A percentile compares a stretch with the other conserved stretches of the same genome.
These are phyloP conservation scores for Ondatra zibethicus DNA, from an alignment of 2,113 vertebrate species.

Conservation along the genomic window DNA sequence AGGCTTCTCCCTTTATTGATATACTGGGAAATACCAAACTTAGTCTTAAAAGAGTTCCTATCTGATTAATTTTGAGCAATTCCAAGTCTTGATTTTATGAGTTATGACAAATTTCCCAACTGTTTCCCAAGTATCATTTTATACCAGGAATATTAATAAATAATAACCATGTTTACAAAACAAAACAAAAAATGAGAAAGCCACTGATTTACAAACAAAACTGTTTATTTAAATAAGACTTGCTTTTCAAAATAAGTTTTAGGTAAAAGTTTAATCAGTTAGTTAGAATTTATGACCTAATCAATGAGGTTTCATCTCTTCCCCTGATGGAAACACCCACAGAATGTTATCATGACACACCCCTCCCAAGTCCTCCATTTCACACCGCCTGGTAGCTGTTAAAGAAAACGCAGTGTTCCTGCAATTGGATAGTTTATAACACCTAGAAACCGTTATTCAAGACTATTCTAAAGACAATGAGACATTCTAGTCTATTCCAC, in stretches of 20 bases:
- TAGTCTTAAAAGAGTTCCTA: background rate
- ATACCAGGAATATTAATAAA: background rate
- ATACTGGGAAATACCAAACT: background rate
- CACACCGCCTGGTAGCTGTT: background rate
- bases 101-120: background rate
- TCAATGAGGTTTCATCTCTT: conserved; percentile 50
- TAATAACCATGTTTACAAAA: background rate
- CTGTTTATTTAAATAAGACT: conserved; percentile 14
- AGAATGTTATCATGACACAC: background rate
- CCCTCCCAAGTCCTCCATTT: background rate
- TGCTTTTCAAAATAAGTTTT: conserved; percentile 51
- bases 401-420: background rate
- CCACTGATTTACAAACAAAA: background rate
- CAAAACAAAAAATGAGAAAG: background rate
- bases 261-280: conserved; percentile 21
- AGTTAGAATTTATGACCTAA: conserved; percentile 11
- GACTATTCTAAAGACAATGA: background rate
- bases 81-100: background rate
- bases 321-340: background rate
- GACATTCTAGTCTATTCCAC: background rate
- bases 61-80: background rate
- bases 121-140: background rate
- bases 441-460: background rate
- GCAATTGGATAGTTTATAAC: background rate
- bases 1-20: background rate